Evolutionary conservation across 2,113 vertebrate genomes (phyloP).

Genomic region (Tympanuchus pallidicinctus): DNA sequence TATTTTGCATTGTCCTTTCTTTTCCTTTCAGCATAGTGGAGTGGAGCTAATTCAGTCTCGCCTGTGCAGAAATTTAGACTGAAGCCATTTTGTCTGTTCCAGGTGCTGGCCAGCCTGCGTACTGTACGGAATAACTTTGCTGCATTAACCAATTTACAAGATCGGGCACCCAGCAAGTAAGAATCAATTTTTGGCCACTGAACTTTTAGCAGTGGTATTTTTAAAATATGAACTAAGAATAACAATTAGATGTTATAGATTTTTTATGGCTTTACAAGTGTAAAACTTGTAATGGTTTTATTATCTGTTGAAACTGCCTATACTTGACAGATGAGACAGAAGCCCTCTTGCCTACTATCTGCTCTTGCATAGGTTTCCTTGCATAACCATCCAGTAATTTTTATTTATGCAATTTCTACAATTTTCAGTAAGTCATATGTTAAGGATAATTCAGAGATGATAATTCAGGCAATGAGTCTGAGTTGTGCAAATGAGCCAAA

Average conservation of each 20-base stretch:
- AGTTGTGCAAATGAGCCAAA: neutral
- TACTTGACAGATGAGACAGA: neutral
- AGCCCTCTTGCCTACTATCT: neutral
- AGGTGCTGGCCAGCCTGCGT: constrained; percentile 98
- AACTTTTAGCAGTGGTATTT: neutral
- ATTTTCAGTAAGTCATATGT: constrained; percentile 10
- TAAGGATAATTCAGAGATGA: neutral
- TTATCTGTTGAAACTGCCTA: neutral
- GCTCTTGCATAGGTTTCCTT: neutral
- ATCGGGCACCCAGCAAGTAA: constrained; percentile 94
- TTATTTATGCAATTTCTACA: neutral
- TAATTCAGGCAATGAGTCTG: neutral
- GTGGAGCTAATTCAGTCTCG: neutral
- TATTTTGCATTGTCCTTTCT: neutral
- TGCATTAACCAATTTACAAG: constrained; percentile 97
- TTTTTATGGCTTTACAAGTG: neutral
- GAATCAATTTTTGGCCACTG: constrained; percentile 49
- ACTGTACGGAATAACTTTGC: constrained; percentile 99
- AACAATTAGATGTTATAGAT: neutral
- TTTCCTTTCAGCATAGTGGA: neutral
- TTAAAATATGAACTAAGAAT: neutral
- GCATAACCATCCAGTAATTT: neutral
- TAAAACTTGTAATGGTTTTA: neutral
- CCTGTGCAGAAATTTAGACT: constrained; percentile 5
- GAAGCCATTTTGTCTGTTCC: constrained; percentile 31